phyloP scores from a whole-genome alignment of 2,113 vertebrate genomes.

The Macquaria australasica region DNA sequence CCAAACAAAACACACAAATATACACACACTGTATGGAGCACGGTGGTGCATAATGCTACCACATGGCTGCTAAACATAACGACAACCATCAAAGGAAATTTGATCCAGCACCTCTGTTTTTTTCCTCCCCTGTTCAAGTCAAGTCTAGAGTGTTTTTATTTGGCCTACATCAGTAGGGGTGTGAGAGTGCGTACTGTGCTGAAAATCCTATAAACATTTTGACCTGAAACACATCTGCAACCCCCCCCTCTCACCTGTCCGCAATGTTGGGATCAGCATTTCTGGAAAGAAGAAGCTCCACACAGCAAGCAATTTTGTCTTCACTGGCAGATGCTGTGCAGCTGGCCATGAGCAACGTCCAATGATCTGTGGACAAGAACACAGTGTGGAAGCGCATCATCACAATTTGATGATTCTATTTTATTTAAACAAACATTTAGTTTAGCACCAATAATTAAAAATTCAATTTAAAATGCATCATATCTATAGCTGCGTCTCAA shows the following conservation, averaged over 20 bases:
- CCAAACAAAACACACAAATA: constrained; percentile 74
- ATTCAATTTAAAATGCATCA: background rate
- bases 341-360: constrained; percentile 92
- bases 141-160: constrained; percentile 47
- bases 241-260: constrained; percentile 88
- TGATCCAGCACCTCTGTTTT: constrained; percentile 37
- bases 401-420: background rate
- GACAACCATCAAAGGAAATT: constrained; percentile 69
- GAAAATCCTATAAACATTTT: constrained; percentile 50
- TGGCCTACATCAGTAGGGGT: constrained; percentile 41
- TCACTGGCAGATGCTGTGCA: constrained; percentile 88
- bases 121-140: constrained; percentile 22
- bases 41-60: constrained; percentile 68
- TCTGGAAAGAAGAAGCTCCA: constrained; percentile 93
- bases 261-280: constrained; percentile 90
- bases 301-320: constrained; percentile 88
- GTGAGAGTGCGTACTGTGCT: constrained; percentile 30
- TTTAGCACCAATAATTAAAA: background rate
- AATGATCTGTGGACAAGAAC: constrained; percentile 83
- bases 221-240: constrained; percentile 40
- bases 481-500: too few relatives aligned
- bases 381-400: background rate
- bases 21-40: constrained; percentile 60
- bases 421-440: background rate
- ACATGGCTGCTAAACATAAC: constrained; percentile 70